A percentile compares a stretch with the other conserved stretches of the same genome.
Evolutionary conservation across 2,113 vertebrate species (phyloP).

Genomic region (Neodon shergylaensis): DNA sequence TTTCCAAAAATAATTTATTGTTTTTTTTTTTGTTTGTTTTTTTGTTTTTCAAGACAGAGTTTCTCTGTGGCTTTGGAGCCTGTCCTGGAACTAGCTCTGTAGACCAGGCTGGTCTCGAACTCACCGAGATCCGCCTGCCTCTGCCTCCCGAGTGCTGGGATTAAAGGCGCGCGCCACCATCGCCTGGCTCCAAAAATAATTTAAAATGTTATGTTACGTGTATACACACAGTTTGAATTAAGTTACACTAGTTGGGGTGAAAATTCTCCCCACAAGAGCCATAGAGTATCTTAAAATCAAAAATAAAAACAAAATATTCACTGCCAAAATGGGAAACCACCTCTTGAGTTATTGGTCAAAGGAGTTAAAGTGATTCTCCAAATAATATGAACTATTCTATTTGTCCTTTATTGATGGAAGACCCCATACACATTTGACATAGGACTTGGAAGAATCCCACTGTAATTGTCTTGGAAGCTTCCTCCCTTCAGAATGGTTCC

Average conservation of each 20-base stretch:
- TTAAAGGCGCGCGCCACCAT: too few relatives aligned
- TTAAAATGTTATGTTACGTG: too few relatives aligned
- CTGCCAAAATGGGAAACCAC: background rate
- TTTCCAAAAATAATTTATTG: background rate
- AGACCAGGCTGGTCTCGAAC: too few relatives aligned
- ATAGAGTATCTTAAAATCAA: background rate
- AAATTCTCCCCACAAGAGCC: background rate
- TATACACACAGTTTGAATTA: background rate
- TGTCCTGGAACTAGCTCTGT: too few relatives aligned
- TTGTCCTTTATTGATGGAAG: background rate
- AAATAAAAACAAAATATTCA: background rate
- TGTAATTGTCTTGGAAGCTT: background rate
- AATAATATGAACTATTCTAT: background rate
- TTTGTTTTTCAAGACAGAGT: too few relatives aligned
- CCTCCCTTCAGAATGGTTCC: background rate
- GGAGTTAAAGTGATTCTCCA: background rate
- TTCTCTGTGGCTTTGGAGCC: too few relatives aligned
- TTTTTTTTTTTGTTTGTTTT: too few relatives aligned
- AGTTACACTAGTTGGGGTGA: background rate
- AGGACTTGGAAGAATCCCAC: background rate
- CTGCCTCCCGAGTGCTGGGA: too few relatives aligned
- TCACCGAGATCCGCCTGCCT: too few relatives aligned
- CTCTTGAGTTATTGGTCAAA: background rate
- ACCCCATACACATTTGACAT: background rate
- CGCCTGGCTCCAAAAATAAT: conserved; percentile 5